Evolutionary conservation across 2,113 vertebrate species (phyloP).

Genomic region (Laticauda laticaudata): DNA sequence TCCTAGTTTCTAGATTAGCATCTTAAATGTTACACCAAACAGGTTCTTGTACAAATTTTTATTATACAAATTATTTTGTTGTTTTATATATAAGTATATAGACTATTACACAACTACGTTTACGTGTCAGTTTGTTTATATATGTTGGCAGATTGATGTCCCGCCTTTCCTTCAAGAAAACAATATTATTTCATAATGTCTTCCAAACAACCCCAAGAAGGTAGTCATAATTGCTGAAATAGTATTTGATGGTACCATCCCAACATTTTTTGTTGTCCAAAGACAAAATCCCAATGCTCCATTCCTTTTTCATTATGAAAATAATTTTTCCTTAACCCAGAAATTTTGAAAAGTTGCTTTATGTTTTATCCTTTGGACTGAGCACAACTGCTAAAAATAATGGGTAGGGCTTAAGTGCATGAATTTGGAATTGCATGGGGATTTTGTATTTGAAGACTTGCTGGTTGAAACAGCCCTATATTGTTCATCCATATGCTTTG

Average conservation of each 20-base stretch:
- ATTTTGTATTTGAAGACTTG: neutral
- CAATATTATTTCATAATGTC: neutral
- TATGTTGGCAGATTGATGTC: neutral
- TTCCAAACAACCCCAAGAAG: neutral
- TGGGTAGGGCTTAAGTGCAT: neutral
- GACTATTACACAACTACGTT: neutral
- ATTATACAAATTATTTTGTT: neutral
- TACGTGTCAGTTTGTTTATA: neutral
- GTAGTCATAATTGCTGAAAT: neutral
- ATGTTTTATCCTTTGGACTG: neutral
- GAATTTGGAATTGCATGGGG: neutral
- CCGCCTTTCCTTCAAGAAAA: neutral
- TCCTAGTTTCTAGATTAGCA: neutral
- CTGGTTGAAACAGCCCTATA: neutral
- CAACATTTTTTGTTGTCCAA: neutral
- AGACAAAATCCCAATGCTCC: neutral
- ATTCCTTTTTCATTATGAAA: neutral
- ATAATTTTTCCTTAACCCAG: neutral
- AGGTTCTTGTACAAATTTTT: neutral
- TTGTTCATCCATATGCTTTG: neutral
- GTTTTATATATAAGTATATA: neutral
- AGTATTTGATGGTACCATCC: neutral
- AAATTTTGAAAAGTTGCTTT: neutral
- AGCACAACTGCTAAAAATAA: neutral
- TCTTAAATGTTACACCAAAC: neutral